These are phyloP conservation scores for Synanthedon vespiformis DNA, from an alignment of 2,888 invertebrate genomes.

Conservation along the genomic window DNA sequence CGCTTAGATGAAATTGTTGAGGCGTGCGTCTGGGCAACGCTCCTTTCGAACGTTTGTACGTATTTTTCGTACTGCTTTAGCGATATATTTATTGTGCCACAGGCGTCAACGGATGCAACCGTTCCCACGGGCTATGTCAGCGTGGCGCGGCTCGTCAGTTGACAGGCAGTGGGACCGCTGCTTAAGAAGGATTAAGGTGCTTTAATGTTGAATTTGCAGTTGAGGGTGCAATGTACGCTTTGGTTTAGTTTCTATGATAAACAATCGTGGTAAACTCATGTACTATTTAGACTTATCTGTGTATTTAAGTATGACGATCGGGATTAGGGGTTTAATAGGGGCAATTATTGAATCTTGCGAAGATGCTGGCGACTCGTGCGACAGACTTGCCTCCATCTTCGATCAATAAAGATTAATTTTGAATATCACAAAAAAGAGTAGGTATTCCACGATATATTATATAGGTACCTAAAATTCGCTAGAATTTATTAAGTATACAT, in stretches of 20 bases:
- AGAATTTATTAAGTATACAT: slow-evolving; percentile 30
- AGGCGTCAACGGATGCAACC: no score
- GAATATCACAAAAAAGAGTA: slow-evolving; percentile 49
- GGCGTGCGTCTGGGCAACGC: no score
- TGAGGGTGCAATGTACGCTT: slow-evolving; percentile 31
- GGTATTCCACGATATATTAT: slow-evolving; percentile 35
- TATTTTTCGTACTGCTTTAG: no score
- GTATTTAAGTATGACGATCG: slow-evolving; percentile 34
- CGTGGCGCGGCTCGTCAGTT: no score
- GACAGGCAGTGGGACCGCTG: no score
- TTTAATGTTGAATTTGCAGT: slow-evolving; percentile 36
- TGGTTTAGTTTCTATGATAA: slow-evolving; percentile 18
- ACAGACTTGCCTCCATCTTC: slow-evolving; percentile 66
- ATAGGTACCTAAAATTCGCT: slow-evolving; percentile 47
- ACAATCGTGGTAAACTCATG: not conserved
- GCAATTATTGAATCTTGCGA: slow-evolving; percentile 38
- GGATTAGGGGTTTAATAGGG: slow-evolving; percentile 45
- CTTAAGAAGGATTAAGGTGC: slow-evolving; percentile 17
- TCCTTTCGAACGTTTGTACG: no score
- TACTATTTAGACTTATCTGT: not conserved
- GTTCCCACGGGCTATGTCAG: no score
- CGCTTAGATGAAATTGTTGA: no score
- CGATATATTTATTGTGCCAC: no score
- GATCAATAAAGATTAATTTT: slow-evolving; percentile 12
- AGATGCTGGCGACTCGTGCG: slow-evolving; percentile 64